Conservation (phyloP, 2,113 vertebrate genomes). For the Gorsachius goisagi region DNA sequence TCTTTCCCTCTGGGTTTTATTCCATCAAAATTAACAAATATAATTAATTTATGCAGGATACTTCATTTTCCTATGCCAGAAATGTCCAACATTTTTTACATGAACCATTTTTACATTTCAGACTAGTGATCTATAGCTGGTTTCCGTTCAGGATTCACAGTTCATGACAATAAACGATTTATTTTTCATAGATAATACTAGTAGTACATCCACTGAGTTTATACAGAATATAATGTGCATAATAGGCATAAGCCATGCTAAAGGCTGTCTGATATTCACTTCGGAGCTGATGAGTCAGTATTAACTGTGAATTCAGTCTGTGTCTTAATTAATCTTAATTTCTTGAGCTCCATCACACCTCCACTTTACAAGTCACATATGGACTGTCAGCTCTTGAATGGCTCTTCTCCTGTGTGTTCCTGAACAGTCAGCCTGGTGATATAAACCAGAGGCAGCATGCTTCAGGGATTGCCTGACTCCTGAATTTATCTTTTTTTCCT, state of each 20-base stretch:
- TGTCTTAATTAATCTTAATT: background rate
- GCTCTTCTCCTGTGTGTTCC: background rate
- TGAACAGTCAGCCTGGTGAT: background rate
- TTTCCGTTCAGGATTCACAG: background rate
- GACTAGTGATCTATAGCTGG: background rate
- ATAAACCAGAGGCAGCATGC: background rate
- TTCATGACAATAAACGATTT: background rate
- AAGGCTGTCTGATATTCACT: background rate
- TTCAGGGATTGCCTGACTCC: background rate
- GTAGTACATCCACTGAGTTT: background rate
- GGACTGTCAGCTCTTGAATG: background rate
- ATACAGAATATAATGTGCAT: background rate
- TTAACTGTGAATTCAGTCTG: background rate
- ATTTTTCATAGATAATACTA: background rate
- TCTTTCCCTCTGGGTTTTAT: background rate
- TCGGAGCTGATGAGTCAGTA: background rate
- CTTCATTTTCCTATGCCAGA: background rate
- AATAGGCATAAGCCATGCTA: background rate
- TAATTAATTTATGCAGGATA: background rate
- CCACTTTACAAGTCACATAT: background rate
- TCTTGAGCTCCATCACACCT: background rate
- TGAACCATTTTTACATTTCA: background rate
- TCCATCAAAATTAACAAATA: background rate
- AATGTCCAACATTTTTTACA: background rate
- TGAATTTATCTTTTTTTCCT: background rate